A percentile compares a stretch with the other conserved stretches of the same genome.
These are phyloP conservation scores for Bombus affinis DNA, from an alignment of 1,140 invertebrate species.

Conservation along the genomic window DNA sequence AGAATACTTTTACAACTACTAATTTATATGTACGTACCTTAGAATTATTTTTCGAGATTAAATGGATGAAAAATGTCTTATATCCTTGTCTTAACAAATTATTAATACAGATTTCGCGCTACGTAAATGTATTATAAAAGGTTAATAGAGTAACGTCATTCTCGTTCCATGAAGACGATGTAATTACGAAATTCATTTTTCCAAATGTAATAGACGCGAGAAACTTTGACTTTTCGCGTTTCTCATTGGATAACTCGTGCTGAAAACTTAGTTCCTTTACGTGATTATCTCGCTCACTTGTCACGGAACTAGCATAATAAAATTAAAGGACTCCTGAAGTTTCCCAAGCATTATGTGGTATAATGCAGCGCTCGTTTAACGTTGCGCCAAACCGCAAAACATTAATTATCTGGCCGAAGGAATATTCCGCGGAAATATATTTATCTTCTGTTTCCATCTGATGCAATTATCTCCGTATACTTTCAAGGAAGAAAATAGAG, in stretches of 20 bases:
- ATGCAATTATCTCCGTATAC: background rate
- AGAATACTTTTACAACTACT: no score
- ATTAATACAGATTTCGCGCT: background rate
- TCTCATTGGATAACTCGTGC: background rate
- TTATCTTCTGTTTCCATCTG: background rate
- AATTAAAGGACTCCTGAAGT: conserved; percentile 36
- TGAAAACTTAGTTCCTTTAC: conserved; percentile 6
- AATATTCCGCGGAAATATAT: conserved; percentile 5
- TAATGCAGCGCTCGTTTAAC: conserved; percentile 25
- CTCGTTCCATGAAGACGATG: no score
- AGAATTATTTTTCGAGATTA: background rate
- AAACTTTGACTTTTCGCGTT: conserved; percentile 5
- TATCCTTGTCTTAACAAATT: background rate
- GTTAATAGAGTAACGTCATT: background rate
- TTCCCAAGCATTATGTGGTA: conserved; percentile 4
- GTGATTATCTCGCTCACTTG: conserved; percentile 20
- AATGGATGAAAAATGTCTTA: background rate
- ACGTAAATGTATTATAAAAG: background rate
- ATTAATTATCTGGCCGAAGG: conserved; percentile 22
- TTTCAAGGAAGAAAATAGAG: background rate
- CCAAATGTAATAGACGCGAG: background rate
- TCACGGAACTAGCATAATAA: conserved; percentile 33
- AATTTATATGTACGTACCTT: no score
- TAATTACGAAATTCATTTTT: conserved; percentile 9
- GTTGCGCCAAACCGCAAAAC: conserved; percentile 13